Base-by-base conservation (phyloP, 2,888 invertebrate species). In the Yponomeuta malinellus region DNA sequence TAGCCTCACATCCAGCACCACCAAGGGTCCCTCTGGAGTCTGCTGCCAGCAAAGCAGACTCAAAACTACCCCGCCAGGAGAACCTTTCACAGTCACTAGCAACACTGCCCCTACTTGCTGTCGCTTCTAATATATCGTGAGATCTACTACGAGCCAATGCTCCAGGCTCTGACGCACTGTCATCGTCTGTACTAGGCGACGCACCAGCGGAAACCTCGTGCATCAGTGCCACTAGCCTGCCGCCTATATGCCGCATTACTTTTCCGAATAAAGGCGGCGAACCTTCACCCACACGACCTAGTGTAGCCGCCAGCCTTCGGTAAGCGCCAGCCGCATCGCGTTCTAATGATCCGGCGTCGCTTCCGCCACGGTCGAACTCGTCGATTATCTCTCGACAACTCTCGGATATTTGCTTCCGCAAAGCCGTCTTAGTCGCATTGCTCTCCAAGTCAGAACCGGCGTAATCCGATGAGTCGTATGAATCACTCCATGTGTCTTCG, bases 401-500 rank as follows among this genome's bases (percentile, higher is more conserved):
- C 73, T 96, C 96, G 0, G 97, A 97, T 79, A 97, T 97, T 86
- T 97, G 96, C 78, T 96, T 96, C 78, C 96, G 95, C 12, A 97
- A 83, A 0, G 95, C 96, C 0, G 95, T 94, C 79, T 96, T 94
- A 69, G 93, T 93, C 3, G 93, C 93, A 9, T 93, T 93, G 8
- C 95, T 95, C 80, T 97, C 97, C 71, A 97, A 88, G 83, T 98
- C 97, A 0, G 97, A 97, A 74, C 97, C 97, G 1, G 97, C 97
- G 79, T 97, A 97, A 83, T 98, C 97, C 0, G 97, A 97, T 3
- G 97, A 97, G 83, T 98, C 98, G 80, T 97, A 97, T 0, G 97
- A 97, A 84, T 98, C 98, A 75, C 97, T 97, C 97, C 97, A 97
- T 4, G 97, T 97, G 80, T 98, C 98, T 82, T 98, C 98, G 75